Percentiles rank a stretch among this genome's conserved stretches.
phyloP scores from a whole-genome alignment of 2,113 vertebrate genomes.

The Neodontobutis hainanensis region DNA sequence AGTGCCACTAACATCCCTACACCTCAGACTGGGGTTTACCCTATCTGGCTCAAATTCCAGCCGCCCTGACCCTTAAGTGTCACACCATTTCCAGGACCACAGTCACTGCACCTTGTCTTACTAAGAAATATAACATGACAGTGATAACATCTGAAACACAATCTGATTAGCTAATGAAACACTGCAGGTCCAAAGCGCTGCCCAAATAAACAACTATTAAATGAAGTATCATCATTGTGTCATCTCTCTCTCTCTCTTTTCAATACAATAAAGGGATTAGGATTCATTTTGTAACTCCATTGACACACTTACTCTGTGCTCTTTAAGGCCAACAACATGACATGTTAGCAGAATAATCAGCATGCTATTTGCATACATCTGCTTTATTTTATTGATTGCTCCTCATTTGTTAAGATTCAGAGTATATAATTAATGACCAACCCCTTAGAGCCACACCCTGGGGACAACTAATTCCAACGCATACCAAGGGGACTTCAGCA shows the following conservation, averaged over 20 bases:
- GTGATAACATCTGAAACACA: conserved; percentile 60
- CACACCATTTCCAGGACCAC: conserved; percentile 50
- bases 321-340: conserved; percentile 65
- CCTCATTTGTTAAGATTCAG: conserved; percentile 83
- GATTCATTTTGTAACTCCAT: conserved; percentile 36
- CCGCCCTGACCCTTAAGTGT: conserved; percentile 25
- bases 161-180: conserved; percentile 56
- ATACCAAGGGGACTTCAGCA: conserved; percentile 80
- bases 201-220: conserved; percentile 13
- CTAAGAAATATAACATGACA: conserved; percentile 53
- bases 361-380: conserved; percentile 86
- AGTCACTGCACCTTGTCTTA: conserved; percentile 29
- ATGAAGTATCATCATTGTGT: conserved; percentile 8
- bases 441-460: conserved; percentile 74
- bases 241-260: conserved; percentile 19
- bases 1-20: conserved; percentile 47
- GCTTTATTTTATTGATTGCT: conserved; percentile 84
- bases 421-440: conserved; percentile 82
- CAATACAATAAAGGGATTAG: conserved; percentile 20
- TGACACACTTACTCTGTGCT: conserved; percentile 21
- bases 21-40: conserved; percentile 41
- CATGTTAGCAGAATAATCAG: conserved; percentile 79
- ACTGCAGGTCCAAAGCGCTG: conserved; percentile 20
- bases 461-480: conserved; percentile 82
- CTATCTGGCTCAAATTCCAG: conserved; percentile 47